Evolutionary conservation across 2,113 vertebrate species (phyloP), one percentile per base, ranked within the genome.

Genomic region (Petromus typicus): DNA sequence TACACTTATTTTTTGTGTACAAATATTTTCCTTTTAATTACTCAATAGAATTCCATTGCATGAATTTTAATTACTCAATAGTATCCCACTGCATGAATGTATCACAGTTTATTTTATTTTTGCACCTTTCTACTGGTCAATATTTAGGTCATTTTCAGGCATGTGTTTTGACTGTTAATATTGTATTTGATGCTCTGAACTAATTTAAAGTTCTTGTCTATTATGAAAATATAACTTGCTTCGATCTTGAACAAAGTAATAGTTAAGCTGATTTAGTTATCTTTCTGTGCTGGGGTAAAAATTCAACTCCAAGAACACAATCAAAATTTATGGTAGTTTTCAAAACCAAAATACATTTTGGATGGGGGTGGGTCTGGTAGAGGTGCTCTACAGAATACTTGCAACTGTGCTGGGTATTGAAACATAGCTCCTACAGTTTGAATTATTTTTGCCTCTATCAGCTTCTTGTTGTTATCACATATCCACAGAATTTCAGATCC

Each of bases 141-240:
- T 48, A 71, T 80, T 92, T 91, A 34, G 54, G 30, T 78, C 92
- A 40, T 66, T 92, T 85, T 48, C 32, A 95, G 59, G 56, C 71
- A 94, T 48, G 93, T 95, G 51, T 32, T 71, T 93, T 96, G 84
- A 64, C 59, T 93, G 27, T 32, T 69, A 93, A 90, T 85, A 90
- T 25, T 92, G 5, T 86, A 91, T 84, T 32, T 91, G 64, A 82
- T n/a, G 13, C 87, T 96, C 57, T 89, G 63, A 83, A 59, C 69
- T 95, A 83, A 88, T 40, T 81, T 67, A 76, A 86, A 56, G 20
- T 32, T 79, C 14, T 45, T 82, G 9, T 27, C 18, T 91, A 76
- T 30, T 78, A 66, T 82, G 40, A 85, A 80, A 90, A 90, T n/a
- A 81, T 59, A 69, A 71, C 84, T 90, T 89, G 87, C 45, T 79